A percentile compares a stretch with the other conserved stretches of the same genome.
phyloP scores from a whole-genome alignment of 2,888 invertebrate species.

The Nipponacmea schrenckii region DNA sequence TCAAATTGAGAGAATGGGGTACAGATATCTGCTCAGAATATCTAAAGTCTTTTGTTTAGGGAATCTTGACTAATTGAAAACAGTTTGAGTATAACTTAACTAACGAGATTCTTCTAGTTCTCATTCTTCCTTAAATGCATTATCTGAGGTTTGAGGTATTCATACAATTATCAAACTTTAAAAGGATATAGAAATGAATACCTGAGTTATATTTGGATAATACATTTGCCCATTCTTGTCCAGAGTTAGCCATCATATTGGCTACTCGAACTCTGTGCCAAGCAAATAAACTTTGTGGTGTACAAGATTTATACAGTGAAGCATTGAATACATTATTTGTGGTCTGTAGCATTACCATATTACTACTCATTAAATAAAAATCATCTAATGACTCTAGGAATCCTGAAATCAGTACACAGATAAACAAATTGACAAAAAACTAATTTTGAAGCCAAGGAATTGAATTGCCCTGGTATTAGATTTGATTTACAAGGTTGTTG shows the following conservation, averaged over 20 bases:
- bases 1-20: too few relatives aligned
- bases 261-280: slow-evolving; percentile 65
- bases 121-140: too few relatives aligned
- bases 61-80: too few relatives aligned
- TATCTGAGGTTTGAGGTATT: too few relatives aligned
- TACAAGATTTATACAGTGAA: slow-evolving; percentile 52
- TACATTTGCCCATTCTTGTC: slow-evolving; percentile 58
- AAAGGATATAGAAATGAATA: slow-evolving; percentile 21
- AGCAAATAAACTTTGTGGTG: slow-evolving; percentile 56
- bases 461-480: too few relatives aligned
- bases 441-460: too few relatives aligned
- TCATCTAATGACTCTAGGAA: slow-evolving; percentile 64
- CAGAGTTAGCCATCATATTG: slow-evolving; percentile 61
- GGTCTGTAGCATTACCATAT: slow-evolving; percentile 63
- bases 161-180: background rate
- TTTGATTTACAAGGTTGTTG: too few relatives aligned
- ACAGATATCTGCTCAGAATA: too few relatives aligned
- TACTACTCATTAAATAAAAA: slow-evolving; percentile 59
- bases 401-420: too few relatives aligned
- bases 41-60: too few relatives aligned
- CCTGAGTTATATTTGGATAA: slow-evolving; percentile 61
- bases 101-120: too few relatives aligned
- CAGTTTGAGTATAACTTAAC: too few relatives aligned
- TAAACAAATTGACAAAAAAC: background rate
- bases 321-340: slow-evolving; percentile 63